These are phyloP conservation scores for Polyommatus iphigenia DNA, from an alignment of 2,888 invertebrate species.

Conservation along the genomic window DNA sequence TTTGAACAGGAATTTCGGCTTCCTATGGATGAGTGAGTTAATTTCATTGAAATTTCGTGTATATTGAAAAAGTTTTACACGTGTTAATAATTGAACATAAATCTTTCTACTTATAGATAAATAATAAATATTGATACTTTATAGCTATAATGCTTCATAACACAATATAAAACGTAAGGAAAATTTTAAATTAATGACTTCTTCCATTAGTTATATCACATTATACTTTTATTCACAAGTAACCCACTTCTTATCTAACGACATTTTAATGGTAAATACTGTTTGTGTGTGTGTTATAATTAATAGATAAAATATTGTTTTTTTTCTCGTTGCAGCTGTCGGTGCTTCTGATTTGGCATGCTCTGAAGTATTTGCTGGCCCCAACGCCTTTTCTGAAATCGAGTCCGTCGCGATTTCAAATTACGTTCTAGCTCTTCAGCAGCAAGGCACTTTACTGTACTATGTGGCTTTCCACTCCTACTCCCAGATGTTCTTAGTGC, in stretches of 20 bases:
- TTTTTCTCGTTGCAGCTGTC: constrained; percentile 46
- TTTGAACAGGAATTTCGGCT: constrained; percentile 68
- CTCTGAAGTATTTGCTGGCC: constrained; percentile 73
- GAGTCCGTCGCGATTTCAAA: constrained; percentile 65
- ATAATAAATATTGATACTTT: background rate
- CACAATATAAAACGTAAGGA: background rate
- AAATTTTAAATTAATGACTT: background rate
- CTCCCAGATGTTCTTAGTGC: constrained; percentile 83
- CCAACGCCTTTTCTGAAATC: constrained; percentile 77
- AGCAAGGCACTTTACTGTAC: constrained; percentile 55
- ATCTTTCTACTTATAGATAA: background rate
- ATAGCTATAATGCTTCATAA: background rate
- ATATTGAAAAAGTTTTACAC: constrained; percentile 23
- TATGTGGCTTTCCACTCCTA: constrained; percentile 85
- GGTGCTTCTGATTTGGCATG: constrained; percentile 66
- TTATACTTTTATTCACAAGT: background rate
- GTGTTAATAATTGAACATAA: constrained; percentile 9
- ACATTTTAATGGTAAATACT: background rate
- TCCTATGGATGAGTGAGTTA: constrained; percentile 63
- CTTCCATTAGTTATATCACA: background rate
- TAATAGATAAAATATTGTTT: no score
- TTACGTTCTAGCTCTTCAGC: constrained; percentile 50
- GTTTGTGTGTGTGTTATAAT: no score
- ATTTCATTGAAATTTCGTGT: constrained; percentile 16
- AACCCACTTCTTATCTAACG: background rate